Conservation (phyloP, 1,140 invertebrate species). For the Cydia fagiglandana region DNA sequence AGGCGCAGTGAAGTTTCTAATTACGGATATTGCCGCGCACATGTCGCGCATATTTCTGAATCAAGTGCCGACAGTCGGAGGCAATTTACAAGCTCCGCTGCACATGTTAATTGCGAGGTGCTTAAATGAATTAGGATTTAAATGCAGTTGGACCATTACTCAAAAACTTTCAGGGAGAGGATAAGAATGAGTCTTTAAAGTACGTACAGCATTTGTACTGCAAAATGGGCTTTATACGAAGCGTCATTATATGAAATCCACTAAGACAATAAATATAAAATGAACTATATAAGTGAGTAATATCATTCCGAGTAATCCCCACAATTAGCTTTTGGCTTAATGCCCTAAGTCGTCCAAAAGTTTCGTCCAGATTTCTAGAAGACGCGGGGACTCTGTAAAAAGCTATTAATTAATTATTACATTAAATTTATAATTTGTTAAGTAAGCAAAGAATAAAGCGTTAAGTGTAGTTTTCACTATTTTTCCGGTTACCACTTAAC, state of each 20-base stretch:
- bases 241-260: no score
- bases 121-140: constrained; percentile 63
- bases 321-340: not conserved
- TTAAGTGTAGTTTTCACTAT: no score
- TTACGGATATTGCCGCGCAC: constrained; percentile 41
- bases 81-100: constrained; percentile 57
- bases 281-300: not conserved
- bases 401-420: not conserved
- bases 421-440: not conserved
- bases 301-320: not conserved
- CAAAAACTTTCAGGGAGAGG: constrained; percentile 42
- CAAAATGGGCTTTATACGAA: no score
- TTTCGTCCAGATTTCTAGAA: not conserved
- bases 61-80: constrained; percentile 42
- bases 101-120: constrained; percentile 68
- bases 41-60: constrained; percentile 44
- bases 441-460: not conserved
- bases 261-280: not conserved
- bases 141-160: constrained; percentile 55
- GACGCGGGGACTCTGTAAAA: not conserved
- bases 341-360: not conserved
- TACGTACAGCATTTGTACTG: no score
- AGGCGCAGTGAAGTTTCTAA: constrained; percentile 32
- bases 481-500: no score
- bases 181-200: not conserved